phyloP scores from a whole-genome alignment of 2,797 vertebrate species.

The Dipus sagitta region DNA sequence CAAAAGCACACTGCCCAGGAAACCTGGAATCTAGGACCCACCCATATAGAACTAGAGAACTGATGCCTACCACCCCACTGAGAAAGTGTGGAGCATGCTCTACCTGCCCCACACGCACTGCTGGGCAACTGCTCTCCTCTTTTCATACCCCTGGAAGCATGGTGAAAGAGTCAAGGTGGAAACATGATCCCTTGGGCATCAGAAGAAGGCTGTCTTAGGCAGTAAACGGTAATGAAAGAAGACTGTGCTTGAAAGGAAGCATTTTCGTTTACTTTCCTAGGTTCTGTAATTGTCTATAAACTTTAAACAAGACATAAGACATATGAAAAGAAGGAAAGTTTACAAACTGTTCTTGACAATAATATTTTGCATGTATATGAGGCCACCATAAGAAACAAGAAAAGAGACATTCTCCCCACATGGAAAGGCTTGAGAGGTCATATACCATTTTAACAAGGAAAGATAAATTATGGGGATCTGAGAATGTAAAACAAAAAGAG shows the following conservation, averaged over 20 bases:
- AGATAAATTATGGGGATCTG: not conserved
- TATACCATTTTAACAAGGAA: constrained; percentile 25
- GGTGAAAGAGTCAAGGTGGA: not conserved
- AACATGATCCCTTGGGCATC: not conserved
- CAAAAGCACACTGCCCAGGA: no score
- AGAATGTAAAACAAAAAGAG: not conserved
- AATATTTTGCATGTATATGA: not conserved
- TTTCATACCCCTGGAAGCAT: rapidly evolving
- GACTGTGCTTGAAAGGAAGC: not conserved
- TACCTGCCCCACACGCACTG: not conserved
- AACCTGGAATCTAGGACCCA: no score
- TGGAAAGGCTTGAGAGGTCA: not conserved
- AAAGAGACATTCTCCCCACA: not conserved
- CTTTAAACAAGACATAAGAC: not conserved
- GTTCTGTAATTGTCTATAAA: not conserved
- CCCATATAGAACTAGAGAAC: no score
- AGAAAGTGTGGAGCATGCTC: no score
- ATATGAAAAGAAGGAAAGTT: not conserved
- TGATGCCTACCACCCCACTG: no score
- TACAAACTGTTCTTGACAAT: not conserved
- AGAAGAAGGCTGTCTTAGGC: not conserved
- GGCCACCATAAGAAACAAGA: not conserved
- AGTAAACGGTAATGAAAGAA: not conserved
- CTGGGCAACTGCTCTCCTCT: not conserved
- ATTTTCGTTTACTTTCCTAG: not conserved